A percentile compares a stretch with the other conserved stretches of the same genome.
Conservation (phyloP, 2,888 invertebrate species). For the Ectemnius continuus region DNA sequence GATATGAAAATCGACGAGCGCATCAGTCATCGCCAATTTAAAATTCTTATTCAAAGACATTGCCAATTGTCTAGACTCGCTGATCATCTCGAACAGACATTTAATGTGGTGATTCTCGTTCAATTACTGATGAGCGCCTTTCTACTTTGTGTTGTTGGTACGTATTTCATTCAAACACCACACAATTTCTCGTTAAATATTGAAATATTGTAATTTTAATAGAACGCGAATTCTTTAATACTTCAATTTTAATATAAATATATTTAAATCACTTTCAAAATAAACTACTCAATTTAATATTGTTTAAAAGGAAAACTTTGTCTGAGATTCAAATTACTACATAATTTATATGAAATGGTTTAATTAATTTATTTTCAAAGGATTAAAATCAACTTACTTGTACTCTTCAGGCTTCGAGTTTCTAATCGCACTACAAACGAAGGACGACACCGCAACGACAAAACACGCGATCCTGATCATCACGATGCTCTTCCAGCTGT, state of each 20-base stretch:
- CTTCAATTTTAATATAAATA: no score
- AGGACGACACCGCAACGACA: constrained; percentile 51
- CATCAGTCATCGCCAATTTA: constrained; percentile 4
- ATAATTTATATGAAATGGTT: neutral
- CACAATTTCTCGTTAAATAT: no score
- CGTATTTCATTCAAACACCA: no score
- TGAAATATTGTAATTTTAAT: no score
- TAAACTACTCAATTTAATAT: no score
- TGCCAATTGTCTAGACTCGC: constrained; percentile 34
- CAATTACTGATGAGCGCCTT: constrained; percentile 49
- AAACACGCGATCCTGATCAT: constrained; percentile 59
- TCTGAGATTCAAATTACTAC: neutral
- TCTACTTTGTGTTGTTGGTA: constrained; percentile 51
- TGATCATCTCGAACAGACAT: constrained; percentile 41
- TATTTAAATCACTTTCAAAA: no score
- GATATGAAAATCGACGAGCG: constrained; percentile 23
- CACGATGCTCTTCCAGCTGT: constrained; percentile 63
- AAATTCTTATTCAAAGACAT: constrained; percentile 38
- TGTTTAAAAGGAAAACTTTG: neutral
- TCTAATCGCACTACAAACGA: constrained; percentile 54
- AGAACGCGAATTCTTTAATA: no score
- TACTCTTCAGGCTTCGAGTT: constrained; percentile 56
- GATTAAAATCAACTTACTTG: no score
- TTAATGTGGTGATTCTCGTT: constrained; percentile 45
- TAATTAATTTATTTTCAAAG: neutral